phyloP scores from a whole-genome alignment of 2,113 vertebrate genomes.

The Neopipo cinnamomea region DNA sequence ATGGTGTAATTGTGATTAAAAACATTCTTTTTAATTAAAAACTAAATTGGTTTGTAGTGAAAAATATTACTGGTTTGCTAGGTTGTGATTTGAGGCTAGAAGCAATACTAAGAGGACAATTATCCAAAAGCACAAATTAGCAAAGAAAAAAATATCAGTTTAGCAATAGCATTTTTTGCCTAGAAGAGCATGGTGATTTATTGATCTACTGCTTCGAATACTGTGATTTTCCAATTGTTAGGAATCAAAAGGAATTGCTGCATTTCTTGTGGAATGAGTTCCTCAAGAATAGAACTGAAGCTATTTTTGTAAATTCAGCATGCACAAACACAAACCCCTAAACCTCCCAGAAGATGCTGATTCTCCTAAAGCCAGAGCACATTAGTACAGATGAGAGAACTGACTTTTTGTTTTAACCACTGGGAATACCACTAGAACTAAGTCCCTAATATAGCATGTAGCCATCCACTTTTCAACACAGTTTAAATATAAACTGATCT shows the following conservation, averaged over 20 bases:
- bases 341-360: slow-evolving; percentile 37
- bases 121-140: background rate
- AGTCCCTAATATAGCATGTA: slow-evolving; percentile 9
- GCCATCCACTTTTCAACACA: slow-evolving; percentile 22
- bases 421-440: slow-evolving; percentile 1
- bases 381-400: slow-evolving; percentile 17
- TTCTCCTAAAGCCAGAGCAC: slow-evolving; percentile 29
- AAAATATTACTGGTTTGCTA: background rate
- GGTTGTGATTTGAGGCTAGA: slow-evolving; percentile 16
- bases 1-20: background rate
- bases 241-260: background rate
- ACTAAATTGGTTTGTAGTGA: slow-evolving; percentile 1
- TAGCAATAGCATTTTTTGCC: background rate
- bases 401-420: slow-evolving; percentile 15
- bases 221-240: background rate
- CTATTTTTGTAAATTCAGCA: background rate
- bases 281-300: background rate
- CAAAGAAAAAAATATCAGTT: background rate
- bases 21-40: slow-evolving; percentile 41
- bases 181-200: background rate
- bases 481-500: slow-evolving; percentile 42
- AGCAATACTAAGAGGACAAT: background rate
- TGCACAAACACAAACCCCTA: background rate
- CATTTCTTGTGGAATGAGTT: background rate
- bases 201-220: background rate